Conservation (phyloP, 2,888 invertebrate species). For the Tenthredo livida region DNA sequence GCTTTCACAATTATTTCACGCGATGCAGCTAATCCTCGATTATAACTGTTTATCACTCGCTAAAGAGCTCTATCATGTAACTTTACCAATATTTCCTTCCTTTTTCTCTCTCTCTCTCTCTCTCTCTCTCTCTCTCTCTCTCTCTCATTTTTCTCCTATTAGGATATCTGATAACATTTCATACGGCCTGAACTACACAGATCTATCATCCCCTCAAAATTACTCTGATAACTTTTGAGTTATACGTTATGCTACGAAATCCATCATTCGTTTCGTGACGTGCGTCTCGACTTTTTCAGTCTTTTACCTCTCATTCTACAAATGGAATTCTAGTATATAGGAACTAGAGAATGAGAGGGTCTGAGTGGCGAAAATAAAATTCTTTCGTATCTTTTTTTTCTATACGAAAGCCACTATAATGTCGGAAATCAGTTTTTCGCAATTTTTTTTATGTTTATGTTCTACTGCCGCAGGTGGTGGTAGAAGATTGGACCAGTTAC, state of each 20-base stretch:
- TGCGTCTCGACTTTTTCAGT: background rate
- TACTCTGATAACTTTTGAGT: background rate
- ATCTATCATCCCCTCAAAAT: background rate
- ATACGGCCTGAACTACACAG: background rate
- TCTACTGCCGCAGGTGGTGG: background rate
- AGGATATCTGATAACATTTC: background rate
- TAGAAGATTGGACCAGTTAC: conserved; percentile 25
- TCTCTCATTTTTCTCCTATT: background rate
- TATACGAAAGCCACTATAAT: background rate
- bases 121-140: background rate
- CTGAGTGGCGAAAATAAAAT: background rate
- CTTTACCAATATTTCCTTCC: background rate
- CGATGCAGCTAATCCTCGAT: background rate
- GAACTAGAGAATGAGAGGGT: background rate
- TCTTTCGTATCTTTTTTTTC: background rate
- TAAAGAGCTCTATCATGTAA: background rate
- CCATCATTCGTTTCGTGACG: conserved; percentile 40
- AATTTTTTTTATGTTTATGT: background rate
- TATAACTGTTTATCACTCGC: background rate
- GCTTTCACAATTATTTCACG: conserved; percentile 18
- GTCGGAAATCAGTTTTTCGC: background rate
- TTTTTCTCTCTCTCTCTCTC: background rate
- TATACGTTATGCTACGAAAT: background rate
- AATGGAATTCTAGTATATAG: background rate
- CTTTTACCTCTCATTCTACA: background rate